phyloP scores from a whole-genome alignment of 2,888 invertebrate species.

The Balanococcus diminutus region DNA sequence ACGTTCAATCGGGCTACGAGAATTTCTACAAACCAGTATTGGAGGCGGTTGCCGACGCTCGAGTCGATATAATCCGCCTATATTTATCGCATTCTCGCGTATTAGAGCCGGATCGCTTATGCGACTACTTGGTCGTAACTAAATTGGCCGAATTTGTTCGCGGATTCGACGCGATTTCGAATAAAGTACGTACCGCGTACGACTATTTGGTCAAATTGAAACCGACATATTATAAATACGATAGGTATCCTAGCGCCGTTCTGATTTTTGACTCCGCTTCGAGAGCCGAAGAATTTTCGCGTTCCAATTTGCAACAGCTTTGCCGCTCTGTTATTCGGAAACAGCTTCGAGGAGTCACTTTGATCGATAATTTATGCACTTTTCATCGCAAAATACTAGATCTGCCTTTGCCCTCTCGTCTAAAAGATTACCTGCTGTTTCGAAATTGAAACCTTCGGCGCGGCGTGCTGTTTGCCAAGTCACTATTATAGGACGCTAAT shows the following conservation, averaged over 20 bases:
- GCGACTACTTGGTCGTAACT: background rate
- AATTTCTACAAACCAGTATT: constrained; percentile 33
- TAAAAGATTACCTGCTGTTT: constrained; percentile 44
- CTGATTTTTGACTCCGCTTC: background rate
- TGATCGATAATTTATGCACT: constrained; percentile 27
- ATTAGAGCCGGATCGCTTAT: constrained; percentile 33
- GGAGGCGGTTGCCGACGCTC: background rate
- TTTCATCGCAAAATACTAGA: background rate
- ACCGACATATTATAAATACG: background rate
- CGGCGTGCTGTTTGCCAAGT: too few species aligned
- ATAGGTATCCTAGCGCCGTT: background rate
- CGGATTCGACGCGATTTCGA: background rate
- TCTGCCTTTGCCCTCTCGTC: constrained; percentile 3
- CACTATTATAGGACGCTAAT: too few species aligned
- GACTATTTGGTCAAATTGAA: background rate
- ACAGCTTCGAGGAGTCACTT: background rate
- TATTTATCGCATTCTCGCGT: constrained; percentile 19
- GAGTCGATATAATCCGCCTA: background rate
- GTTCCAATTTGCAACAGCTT: constrained; percentile 6
- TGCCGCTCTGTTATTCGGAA: background rate
- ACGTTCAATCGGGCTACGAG: background rate
- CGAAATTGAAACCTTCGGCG: background rate
- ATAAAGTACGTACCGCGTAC: background rate
- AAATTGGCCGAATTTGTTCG: background rate
- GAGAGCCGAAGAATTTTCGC: background rate